Conservation (phyloP, 2,113 vertebrate genomes). For the Channa maculata region DNA sequence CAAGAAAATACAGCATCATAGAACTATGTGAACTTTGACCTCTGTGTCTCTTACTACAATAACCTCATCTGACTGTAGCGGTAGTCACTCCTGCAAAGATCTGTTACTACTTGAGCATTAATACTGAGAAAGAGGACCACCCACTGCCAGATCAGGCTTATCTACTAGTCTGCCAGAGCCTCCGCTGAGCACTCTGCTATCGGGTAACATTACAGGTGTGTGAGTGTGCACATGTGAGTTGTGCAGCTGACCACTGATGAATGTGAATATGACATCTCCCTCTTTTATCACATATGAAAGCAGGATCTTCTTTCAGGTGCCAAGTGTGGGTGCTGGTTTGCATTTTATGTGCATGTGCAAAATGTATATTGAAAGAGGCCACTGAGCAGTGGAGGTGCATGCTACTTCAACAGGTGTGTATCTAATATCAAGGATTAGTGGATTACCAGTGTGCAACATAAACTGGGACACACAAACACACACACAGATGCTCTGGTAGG, state of each 20-base stretch:
- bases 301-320: slow-evolving; percentile 36
- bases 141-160: slow-evolving; percentile 47
- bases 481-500: slow-evolving; percentile 4
- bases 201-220: slow-evolving; percentile 64
- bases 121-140: slow-evolving; percentile 44
- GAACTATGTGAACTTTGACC: slow-evolving; percentile 32
- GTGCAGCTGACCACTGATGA: slow-evolving; percentile 30
- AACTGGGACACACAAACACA: slow-evolving; percentile 16
- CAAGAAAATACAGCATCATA: slow-evolving; percentile 2
- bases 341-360: slow-evolving; percentile 23
- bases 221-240: slow-evolving; percentile 19
- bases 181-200: slow-evolving; percentile 53
- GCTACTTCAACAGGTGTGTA: slow-evolving; percentile 49
- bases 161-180: slow-evolving; percentile 49
- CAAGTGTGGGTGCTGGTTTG: slow-evolving; percentile 27
- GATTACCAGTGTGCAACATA: slow-evolving; percentile 45
- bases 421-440: slow-evolving; percentile 60
- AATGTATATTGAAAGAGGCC: slow-evolving; percentile 9
- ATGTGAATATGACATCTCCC: slow-evolving; percentile 38
- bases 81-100: slow-evolving; percentile 23
- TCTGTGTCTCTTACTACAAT: slow-evolving; percentile 9
- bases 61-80: slow-evolving; percentile 46
- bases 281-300: slow-evolving; percentile 41
- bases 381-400: background rate
- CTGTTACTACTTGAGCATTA: slow-evolving; percentile 50